A percentile compares a stretch with the other conserved stretches of the same genome.
phyloP scores from a whole-genome alignment of 2,888 invertebrate species.

The Drosophila cracens region DNA sequence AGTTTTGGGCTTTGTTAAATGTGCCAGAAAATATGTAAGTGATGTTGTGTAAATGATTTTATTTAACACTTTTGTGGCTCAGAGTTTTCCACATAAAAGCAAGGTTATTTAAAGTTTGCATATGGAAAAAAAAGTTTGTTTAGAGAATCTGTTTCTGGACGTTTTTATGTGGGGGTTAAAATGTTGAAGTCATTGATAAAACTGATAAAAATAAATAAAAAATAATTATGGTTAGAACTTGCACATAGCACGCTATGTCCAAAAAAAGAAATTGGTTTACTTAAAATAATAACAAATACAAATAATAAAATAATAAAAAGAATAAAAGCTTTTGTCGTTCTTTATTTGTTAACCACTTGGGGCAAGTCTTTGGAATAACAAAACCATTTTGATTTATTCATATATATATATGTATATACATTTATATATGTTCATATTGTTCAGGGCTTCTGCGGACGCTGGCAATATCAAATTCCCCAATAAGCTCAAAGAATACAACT shows the following conservation, averaged over 20 bases:
- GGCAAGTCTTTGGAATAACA: slow-evolving; percentile 52
- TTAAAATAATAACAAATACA: not conserved
- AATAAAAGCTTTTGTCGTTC: slow-evolving; percentile 18
- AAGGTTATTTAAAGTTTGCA: slow-evolving; percentile 6
- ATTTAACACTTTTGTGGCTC: not conserved
- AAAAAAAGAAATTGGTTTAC: not conserved
- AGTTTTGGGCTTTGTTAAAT: slow-evolving; percentile 19
- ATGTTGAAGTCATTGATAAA: not conserved
- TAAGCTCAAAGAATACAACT: slow-evolving; percentile 52
- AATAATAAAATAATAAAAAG: not conserved
- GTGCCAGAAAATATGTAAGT: slow-evolving; percentile 16
- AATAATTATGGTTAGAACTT: not conserved
- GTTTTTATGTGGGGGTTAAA: not conserved
- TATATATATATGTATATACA: slow-evolving; percentile 23
- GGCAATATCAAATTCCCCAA: slow-evolving; percentile 29
- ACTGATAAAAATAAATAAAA: not conserved
- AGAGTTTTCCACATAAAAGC: not conserved
- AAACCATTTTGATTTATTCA: slow-evolving; percentile 58
- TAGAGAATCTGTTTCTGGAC: not conserved
- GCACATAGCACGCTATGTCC: not conserved
- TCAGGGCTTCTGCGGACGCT: slow-evolving; percentile 6
- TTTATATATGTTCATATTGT: slow-evolving; percentile 12
- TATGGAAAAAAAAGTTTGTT: not conserved
- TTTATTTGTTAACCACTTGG: slow-evolving; percentile 11
- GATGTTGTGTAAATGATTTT: slow-evolving; percentile 5